These are phyloP conservation scores for Eupithecia subumbrata DNA, from an alignment of 2,888 invertebrate species.

Conservation along the genomic window DNA sequence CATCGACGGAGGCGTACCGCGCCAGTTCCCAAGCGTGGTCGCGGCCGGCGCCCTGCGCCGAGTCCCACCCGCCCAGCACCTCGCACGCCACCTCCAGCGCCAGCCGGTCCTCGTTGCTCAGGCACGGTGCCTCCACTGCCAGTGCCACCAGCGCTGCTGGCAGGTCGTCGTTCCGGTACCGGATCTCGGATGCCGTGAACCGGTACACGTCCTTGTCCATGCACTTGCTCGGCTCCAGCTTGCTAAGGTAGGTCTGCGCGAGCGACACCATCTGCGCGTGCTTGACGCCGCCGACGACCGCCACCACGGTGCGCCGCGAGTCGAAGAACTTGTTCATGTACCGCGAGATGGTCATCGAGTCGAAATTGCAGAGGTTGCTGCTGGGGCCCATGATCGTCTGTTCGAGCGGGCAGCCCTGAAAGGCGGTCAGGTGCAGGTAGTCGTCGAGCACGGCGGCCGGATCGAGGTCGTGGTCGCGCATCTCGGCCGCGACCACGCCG, in stretches of 20 bases:
- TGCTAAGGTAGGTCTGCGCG: slow-evolving; percentile 88
- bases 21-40: background rate
- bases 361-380: slow-evolving; percentile 85
- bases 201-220: slow-evolving; percentile 80
- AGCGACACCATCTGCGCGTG: slow-evolving; percentile 92
- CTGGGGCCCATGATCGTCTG: slow-evolving; percentile 85
- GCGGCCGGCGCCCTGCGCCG: background rate
- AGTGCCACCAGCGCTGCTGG: background rate
- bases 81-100: slow-evolving; percentile 41
- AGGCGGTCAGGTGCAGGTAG: slow-evolving; percentile 77
- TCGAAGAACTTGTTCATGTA: slow-evolving; percentile 66
- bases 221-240: slow-evolving; percentile 85
- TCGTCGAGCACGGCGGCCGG: slow-evolving; percentile 69
- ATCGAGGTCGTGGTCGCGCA: slow-evolving; percentile 64
- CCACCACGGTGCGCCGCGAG: slow-evolving; percentile 94
- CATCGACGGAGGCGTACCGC: background rate
- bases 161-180: background rate
- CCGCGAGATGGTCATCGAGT: slow-evolving; percentile 46
- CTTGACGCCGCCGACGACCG: slow-evolving; percentile 95
- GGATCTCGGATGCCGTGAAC: slow-evolving; percentile 83
- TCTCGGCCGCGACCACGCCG: slow-evolving; percentile 47
- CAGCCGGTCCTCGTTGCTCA: background rate
- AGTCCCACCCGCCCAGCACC: slow-evolving; percentile 37
- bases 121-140: slow-evolving; percentile 3
- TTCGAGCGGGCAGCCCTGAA: slow-evolving; percentile 74